Percentiles rank a stretch among this genome's conserved stretches.
phyloP scores from a whole-genome alignment of 2,888 invertebrate species.

The Litoditis marina region DNA sequence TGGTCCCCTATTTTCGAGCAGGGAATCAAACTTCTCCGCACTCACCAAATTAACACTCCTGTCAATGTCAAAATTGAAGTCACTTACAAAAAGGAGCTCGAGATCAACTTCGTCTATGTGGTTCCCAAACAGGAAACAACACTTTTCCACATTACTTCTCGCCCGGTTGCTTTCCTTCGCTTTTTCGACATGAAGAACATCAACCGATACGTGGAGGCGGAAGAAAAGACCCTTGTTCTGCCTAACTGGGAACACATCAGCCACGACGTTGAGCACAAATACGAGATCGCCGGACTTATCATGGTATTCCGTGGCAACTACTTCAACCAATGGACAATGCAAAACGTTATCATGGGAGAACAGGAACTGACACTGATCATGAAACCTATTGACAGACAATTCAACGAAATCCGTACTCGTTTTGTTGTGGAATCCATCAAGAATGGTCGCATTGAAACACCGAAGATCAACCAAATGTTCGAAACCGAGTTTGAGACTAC shows the following conservation, averaged over 20 bases:
- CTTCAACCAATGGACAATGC: conserved; percentile 29
- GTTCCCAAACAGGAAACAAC: conserved; percentile 37
- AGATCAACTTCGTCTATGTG: conserved; percentile 20
- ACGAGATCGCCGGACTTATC: conserved; percentile 32
- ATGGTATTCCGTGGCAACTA: conserved; percentile 34
- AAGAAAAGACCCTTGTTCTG: conserved; percentile 44
- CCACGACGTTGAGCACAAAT: conserved; percentile 20
- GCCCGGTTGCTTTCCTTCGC: conserved; percentile 42
- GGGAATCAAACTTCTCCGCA: conserved; percentile 49
- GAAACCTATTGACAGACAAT: neutral
- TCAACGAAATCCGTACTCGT: conserved; percentile 16
- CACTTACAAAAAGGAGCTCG: conserved; percentile 22
- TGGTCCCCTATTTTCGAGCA: conserved; percentile 46
- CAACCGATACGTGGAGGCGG: conserved; percentile 30
- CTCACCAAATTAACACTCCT: conserved; percentile 41
- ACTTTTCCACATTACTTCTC: conserved; percentile 27
- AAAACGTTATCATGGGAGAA: conserved; percentile 30
- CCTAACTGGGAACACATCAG: conserved; percentile 30
- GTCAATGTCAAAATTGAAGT: conserved; percentile 34
- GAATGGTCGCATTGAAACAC: conserved; percentile 5
- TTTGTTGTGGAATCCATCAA: neutral
- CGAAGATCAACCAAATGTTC: conserved; percentile 14
- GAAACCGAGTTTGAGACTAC: neutral
- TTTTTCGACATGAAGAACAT: conserved; percentile 25
- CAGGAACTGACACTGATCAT: conserved; percentile 8